Evolutionary conservation across 2,113 vertebrate genomes (phyloP).

Genomic region (Xiphophorus couchianus): DNA sequence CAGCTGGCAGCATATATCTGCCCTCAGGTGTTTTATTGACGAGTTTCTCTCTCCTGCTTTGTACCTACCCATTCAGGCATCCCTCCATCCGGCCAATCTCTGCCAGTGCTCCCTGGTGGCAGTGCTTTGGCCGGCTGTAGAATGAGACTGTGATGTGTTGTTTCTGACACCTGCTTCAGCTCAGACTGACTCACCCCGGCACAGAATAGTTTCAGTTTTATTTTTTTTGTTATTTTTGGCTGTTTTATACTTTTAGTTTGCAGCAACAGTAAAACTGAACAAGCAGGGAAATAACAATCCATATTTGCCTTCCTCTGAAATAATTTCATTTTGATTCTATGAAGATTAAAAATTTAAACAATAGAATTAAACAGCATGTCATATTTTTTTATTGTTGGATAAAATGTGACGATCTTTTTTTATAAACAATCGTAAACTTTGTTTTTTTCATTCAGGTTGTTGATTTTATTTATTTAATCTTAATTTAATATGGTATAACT

Average conservation of each 20-base stretch:
- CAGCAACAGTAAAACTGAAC: background rate
- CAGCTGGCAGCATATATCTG: constrained; percentile 61
- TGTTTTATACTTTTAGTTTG: background rate
- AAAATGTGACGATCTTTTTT: background rate
- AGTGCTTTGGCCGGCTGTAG: constrained; percentile 51
- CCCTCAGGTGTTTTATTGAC: constrained; percentile 77
- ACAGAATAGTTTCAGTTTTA: constrained; percentile 13
- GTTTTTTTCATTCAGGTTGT: too few species aligned
- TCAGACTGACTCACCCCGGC: constrained; percentile 27
- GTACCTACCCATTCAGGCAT: constrained; percentile 55
- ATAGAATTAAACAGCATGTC: background rate
- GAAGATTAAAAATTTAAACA: background rate
- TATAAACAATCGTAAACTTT: too few species aligned
- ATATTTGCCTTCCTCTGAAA: background rate
- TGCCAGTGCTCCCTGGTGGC: constrained; percentile 65
- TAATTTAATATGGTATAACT: too few species aligned
- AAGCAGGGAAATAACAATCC: background rate
- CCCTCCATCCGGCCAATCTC: constrained; percentile 54
- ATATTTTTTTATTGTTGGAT: background rate
- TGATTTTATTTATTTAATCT: too few species aligned
- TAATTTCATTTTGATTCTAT: background rate
- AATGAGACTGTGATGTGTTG: constrained; percentile 59
- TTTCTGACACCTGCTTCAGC: constrained; percentile 57
- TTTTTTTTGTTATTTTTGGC: background rate
- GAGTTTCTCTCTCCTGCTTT: constrained; percentile 54